phyloP scores from a whole-genome alignment of 2,888 invertebrate species.

The Apeira syringaria region DNA sequence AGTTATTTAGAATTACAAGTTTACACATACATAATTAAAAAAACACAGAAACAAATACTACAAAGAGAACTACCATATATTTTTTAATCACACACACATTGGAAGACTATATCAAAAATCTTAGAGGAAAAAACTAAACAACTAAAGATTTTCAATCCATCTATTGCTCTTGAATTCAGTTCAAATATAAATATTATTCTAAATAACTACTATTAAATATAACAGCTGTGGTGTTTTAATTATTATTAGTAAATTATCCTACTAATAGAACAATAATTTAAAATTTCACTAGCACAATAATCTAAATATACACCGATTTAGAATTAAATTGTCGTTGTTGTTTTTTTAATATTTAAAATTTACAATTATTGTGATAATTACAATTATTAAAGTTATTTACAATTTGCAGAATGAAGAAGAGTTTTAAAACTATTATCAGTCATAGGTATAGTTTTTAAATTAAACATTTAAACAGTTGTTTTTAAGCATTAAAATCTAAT shows the following conservation, averaged over 20 bases:
- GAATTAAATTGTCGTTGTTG: constrained; percentile 81
- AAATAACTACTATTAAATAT: constrained; percentile 45
- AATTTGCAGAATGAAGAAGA: constrained; percentile 51
- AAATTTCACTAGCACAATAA: constrained; percentile 39
- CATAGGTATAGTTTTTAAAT: constrained; percentile 56
- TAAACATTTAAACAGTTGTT: constrained; percentile 24
- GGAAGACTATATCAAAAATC: constrained; percentile 73
- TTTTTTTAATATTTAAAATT: constrained; percentile 51
- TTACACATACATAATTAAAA: constrained; percentile 5
- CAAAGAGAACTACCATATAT: constrained; percentile 42
- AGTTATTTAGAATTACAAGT: constrained; percentile 18
- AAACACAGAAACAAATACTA: constrained; percentile 13
- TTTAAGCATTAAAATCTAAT: constrained; percentile 33
- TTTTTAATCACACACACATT: constrained; percentile 56
- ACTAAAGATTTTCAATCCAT: constrained; percentile 36
- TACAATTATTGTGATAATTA: constrained; percentile 36
- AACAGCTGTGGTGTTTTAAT: constrained; percentile 67
- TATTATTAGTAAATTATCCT: constrained; percentile 48
- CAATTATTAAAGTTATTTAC: constrained; percentile 56
- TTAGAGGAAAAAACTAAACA: constrained; percentile 39
- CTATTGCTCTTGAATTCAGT: constrained; percentile 72
- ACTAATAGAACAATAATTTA: constrained; percentile 24
- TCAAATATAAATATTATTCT: constrained; percentile 46
- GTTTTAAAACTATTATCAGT: constrained; percentile 72
- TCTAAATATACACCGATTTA: constrained; percentile 74